Conservation (phyloP, 2,113 vertebrate genomes). For the Andinoacara biseriatus region DNA sequence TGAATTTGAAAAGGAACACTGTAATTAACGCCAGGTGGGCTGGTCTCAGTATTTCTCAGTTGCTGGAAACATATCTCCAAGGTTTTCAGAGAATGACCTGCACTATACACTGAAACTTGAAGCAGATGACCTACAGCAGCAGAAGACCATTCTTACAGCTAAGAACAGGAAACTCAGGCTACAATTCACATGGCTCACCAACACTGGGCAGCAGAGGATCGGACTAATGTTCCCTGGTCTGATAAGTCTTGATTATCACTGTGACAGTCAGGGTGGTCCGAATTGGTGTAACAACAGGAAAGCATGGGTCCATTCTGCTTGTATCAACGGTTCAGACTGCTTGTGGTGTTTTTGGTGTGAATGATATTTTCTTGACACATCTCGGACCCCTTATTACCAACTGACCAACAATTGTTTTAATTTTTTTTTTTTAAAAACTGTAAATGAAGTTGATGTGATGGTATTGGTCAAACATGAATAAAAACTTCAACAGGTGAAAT, state of each 20-base stretch:
- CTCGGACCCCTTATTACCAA: neutral
- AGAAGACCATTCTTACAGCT: neutral
- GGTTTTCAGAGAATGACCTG: too few relatives aligned
- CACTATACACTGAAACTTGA: neutral
- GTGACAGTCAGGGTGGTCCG: neutral
- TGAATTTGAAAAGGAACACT: neutral
- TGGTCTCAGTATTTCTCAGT: neutral
- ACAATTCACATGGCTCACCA: neutral
- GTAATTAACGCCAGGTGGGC: accelerated
- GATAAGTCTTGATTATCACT: neutral
- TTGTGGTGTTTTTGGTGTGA: neutral
- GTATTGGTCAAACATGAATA: neutral
- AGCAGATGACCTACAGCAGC: neutral
- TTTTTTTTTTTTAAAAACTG: neutral
- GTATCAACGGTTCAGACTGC: neutral
- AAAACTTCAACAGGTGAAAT: neutral
- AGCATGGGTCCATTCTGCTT: accelerated
- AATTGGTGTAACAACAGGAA: neutral
- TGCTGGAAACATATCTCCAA: too few relatives aligned
- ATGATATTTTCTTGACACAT: neutral
- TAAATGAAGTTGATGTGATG: neutral
- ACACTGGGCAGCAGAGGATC: neutral
- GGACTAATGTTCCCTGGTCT: neutral
- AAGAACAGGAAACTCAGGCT: neutral
- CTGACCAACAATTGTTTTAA: neutral